Evolutionary conservation across 2,888 invertebrate genomes (phyloP).

Genomic region (Phania funesta): DNA sequence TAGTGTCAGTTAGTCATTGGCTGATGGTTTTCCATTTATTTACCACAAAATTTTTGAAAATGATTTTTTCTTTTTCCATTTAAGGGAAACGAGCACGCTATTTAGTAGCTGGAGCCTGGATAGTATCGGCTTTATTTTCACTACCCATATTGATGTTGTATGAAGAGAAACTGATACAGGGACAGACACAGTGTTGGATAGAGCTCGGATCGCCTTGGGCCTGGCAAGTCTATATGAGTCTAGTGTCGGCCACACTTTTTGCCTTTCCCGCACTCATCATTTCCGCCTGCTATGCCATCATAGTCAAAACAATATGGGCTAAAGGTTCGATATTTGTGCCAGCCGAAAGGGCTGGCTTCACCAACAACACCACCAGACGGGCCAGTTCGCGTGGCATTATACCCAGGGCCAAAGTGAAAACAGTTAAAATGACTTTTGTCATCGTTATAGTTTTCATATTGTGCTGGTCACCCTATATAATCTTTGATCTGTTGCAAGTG

Average conservation of each 20-base stretch:
- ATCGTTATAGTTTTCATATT: constrained; percentile 96
- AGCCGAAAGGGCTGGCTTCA: constrained; percentile 76
- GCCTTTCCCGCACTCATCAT: constrained; percentile 93
- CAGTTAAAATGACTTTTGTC: constrained; percentile 98
- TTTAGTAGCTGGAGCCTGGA: constrained; percentile 90
- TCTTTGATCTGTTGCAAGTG: constrained; percentile 94
- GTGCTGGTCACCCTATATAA: constrained; percentile 97
- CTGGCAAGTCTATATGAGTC: constrained; percentile 94
- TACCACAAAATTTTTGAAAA: background rate
- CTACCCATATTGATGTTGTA: constrained; percentile 90
- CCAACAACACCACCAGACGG: constrained; percentile 84
- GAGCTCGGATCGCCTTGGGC: constrained; percentile 87
- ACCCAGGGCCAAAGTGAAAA: constrained; percentile 97
- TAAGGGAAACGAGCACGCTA: constrained; percentile 91
- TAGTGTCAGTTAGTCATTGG: no score
- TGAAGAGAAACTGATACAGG: constrained; percentile 89
- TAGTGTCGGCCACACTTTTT: constrained; percentile 90
- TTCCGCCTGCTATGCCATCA: constrained; percentile 93
- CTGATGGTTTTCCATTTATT: no score
- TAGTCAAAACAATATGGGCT: constrained; percentile 95
- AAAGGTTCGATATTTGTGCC: constrained; percentile 82
- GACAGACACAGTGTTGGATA: constrained; percentile 93
- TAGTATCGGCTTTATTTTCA: constrained; percentile 90
- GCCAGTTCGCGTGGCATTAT: constrained; percentile 96
- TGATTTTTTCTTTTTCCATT: constrained; percentile 6